A percentile compares a stretch with the other conserved stretches of the same genome.
Conservation (phyloP, 53 echinoderm and acorn worm species). For the Arbacia lixula region DNA sequence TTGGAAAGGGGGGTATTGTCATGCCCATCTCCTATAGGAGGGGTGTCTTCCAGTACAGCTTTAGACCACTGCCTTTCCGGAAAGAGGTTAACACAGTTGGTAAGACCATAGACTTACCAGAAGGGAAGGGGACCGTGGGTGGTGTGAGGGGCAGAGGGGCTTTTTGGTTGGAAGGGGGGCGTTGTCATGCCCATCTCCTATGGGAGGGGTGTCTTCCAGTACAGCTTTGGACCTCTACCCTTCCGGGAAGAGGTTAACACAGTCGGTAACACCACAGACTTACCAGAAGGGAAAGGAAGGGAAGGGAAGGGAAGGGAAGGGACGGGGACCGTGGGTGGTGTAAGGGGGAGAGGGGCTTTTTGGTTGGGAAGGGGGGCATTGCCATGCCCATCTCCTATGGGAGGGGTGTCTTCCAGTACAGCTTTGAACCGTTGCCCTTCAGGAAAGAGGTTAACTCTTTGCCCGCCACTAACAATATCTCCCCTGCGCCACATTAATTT, state of each 20-base stretch:
- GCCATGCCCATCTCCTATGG: slow-evolving; percentile 79
- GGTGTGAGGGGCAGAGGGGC: too few relatives aligned
- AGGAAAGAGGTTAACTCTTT: slow-evolving; percentile 82
- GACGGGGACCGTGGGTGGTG: too few relatives aligned
- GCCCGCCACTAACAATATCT: slow-evolving; percentile 69
- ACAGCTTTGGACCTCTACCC: slow-evolving; percentile 76
- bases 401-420: slow-evolving; percentile 82
- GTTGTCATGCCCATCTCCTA: too few relatives aligned
- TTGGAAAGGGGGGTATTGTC: slow-evolving; percentile 78
- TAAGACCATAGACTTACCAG: slow-evolving; percentile 53
- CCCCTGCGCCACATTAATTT: too few relatives aligned
- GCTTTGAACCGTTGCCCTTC: slow-evolving; percentile 75
- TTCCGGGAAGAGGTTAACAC: slow-evolving; percentile 83
- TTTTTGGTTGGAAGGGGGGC: too few relatives aligned
- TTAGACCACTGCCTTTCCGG: slow-evolving; percentile 79
- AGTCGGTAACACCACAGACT: slow-evolving; percentile 73
- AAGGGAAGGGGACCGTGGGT: too few relatives aligned
- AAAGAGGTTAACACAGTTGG: slow-evolving; percentile 89
- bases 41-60: slow-evolving; percentile 80
- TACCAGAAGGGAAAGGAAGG: too few relatives aligned
- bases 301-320: too few relatives aligned
- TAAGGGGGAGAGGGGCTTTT: too few relatives aligned
- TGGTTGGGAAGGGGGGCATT: too few relatives aligned
- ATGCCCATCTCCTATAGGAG: slow-evolving; percentile 79
- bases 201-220: too few relatives aligned